phyloP scores from a whole-genome alignment of 2,888 invertebrate genomes.

The Ceraclea dissimilis region DNA sequence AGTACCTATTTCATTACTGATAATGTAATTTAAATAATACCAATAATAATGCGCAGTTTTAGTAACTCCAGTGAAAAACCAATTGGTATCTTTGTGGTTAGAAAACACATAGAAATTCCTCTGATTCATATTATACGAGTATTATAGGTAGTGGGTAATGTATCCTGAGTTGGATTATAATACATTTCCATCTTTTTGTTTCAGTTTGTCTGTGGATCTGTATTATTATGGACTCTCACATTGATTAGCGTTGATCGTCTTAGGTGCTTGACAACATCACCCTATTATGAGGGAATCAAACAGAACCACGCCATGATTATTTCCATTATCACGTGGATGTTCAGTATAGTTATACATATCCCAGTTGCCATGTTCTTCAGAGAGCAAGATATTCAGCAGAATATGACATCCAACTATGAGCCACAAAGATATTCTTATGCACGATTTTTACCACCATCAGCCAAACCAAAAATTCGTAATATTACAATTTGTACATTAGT shows the following conservation, averaged over 20 bases:
- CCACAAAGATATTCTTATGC: background rate
- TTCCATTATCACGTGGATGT: slow-evolving; percentile 42
- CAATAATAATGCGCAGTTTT: too few relatives aligned
- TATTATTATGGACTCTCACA: slow-evolving; percentile 50
- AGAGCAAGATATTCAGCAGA: slow-evolving; percentile 29
- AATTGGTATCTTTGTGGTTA: too few relatives aligned
- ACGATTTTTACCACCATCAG: background rate
- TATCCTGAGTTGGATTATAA: too few relatives aligned
- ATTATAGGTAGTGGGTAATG: too few relatives aligned
- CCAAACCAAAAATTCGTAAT: slow-evolving; percentile 7
- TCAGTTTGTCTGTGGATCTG: slow-evolving; percentile 51
- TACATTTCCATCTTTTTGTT: slow-evolving; percentile 29
- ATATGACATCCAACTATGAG: slow-evolving; percentile 14
- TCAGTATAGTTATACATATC: slow-evolving; percentile 41
- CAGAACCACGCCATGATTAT: slow-evolving; percentile 37
- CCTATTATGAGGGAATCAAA: slow-evolving; percentile 44
- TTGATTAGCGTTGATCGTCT: slow-evolving; percentile 51
- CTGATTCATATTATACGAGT: too few relatives aligned
- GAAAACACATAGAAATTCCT: too few relatives aligned
- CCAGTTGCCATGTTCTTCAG: slow-evolving; percentile 49
- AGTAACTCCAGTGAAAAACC: too few relatives aligned
- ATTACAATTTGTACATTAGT: slow-evolving; percentile 44
- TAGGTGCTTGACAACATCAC: slow-evolving; percentile 48
- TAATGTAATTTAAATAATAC: too few relatives aligned
- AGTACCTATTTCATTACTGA: too few relatives aligned